These are phyloP conservation scores for Nemopilema nomurai DNA, from an alignment of 30 jellyfish, hydroid and myxozoan genomes.

Conservation along the genomic window DNA sequence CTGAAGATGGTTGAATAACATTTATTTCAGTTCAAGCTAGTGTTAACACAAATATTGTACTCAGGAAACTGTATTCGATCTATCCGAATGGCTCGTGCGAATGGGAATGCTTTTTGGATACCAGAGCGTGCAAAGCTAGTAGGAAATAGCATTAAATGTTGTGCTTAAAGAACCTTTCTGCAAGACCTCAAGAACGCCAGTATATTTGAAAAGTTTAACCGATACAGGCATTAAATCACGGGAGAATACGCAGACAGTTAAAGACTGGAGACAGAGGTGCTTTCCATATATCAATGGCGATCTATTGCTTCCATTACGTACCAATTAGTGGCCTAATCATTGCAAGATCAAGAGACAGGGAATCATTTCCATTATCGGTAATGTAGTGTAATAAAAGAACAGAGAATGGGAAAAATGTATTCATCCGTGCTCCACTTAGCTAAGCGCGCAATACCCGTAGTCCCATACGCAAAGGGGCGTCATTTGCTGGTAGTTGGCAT, in stretches of 20 bases:
- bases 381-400: not conserved
- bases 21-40: too few relatives aligned
- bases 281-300: not conserved
- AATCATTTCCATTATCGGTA: not conserved
- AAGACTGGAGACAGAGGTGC: not conserved
- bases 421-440: not conserved
- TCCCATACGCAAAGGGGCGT: not conserved
- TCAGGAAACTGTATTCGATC: too few relatives aligned
- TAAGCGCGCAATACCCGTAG: not conserved
- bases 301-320: not conserved
- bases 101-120: too few relatives aligned
- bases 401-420: not conserved
- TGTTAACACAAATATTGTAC: too few relatives aligned
- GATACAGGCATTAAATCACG: too few relatives aligned
- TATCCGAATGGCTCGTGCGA: too few relatives aligned
- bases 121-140: too few relatives aligned
- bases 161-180: too few relatives aligned
- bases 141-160: too few relatives aligned
- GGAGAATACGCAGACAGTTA: not conserved
- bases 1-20: too few relatives aligned
- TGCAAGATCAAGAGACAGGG: not conserved
- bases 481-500: not conserved
- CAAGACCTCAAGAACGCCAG: not conserved
- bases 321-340: not conserved
- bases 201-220: too few relatives aligned